Base-by-base conservation (phyloP, 2,113 vertebrate genomes). In the Sylvia atricapilla region DNA sequence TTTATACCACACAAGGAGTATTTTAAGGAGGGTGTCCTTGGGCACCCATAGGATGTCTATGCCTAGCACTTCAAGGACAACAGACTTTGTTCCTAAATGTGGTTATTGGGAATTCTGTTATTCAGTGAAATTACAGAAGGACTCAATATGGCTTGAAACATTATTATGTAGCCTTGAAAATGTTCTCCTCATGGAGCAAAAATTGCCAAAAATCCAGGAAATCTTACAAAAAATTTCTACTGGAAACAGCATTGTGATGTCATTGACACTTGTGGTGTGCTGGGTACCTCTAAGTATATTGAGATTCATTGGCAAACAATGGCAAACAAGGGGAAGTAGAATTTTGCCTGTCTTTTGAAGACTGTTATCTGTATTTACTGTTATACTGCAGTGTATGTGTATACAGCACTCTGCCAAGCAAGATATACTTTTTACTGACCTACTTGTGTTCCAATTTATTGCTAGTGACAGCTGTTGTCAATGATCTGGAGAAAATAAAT, bases 401-500 rank as follows among this genome's bases (percentile, higher is more conserved):
- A 68, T 43, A 68, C 53, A 94, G 60, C 46, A 69, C 69, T 92
- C 83, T 95, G 90, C 69, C 73, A 87, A 93, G 69, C 25, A 92
- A 92, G 59, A 82, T 79, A 79, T 6, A 87, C 56, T 82, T 95
- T 94, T 94, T 89, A 96, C 94, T 95, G 94, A 97, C 93, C 90
- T 93, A 92, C 76, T 92, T 97, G 88, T 84, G 49, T 86, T 89
- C 92, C 64, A 89, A 78, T 95, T 95, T 94, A 95, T 95, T 78
- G 94, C 84, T 92, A 84, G 88, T 84, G 76, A 94, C 92, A 96
- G 88, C 88, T 95, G 93, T 82, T 96, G 92, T 78, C 95, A 93
- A 96, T 79, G 90, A 81, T 87, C 66, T 90, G 49, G 86, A 92
- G 92, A 90, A 95, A 94, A 95, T 84, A 93, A 92, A 87, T 82